Evolutionary conservation across 2,113 vertebrate genomes (phyloP), one percentile per base, ranked within the genome.

Genomic region (Nanorana parkeri): DNA sequence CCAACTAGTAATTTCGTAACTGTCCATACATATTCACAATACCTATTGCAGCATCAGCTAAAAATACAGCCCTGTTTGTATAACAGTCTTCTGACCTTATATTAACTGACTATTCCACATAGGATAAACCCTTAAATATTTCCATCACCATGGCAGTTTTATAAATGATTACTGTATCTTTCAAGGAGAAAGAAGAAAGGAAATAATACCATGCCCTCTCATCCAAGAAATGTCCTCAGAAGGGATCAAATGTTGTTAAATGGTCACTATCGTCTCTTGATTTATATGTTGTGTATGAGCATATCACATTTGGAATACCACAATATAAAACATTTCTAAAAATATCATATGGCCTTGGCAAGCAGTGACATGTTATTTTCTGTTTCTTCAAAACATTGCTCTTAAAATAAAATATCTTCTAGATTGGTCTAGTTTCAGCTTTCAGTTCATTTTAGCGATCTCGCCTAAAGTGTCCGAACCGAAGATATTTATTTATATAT

Each of bases 191-290:
- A n/a, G 20, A 61, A n/a, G 23, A 61, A 61, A 24, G 21, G 20
- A 63, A 16, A 24, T 24, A 63, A 63, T 63, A 11, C n/a, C 23
- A 63, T 63, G 60, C 15, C 21, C 21, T 63, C 0, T 63, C 41
- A 15, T 63, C 60, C 23, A 63, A 63, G 60, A 63, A 63, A 63
- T 63, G 60, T 63, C 21, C 23, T 63, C n/a, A 63, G 60, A 63
- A 26, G 21, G 60, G 21, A 63, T 63, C 8, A 63, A 26, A 63
- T 63, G 60, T 63, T 24, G 20, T 63, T 26, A 24, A 63, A 24
- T 63, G 4, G 11, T 63, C 60, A 63, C 21, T 63, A 63, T 63
- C 60, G 24, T 24, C 11, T 63, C 11, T 21, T 63, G 60, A 63
- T 63, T 63, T 63, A 63, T 63, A 63, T 24, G 21, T 63, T 24